Evolutionary conservation across 2,888 invertebrate species (phyloP).

Genomic region (Eulithis testata): DNA sequence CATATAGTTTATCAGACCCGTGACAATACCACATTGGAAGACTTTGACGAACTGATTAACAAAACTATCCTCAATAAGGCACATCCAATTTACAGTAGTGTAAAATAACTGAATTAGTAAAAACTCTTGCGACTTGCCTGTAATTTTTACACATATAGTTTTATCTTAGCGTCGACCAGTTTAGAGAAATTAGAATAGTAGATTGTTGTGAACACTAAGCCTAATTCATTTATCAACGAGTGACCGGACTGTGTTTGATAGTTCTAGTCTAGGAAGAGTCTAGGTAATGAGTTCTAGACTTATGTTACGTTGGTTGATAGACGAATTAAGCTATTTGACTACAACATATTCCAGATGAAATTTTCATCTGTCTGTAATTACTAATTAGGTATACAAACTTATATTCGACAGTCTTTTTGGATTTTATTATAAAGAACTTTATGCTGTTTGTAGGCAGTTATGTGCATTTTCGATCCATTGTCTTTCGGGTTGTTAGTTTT

Average conservation of each 20-base stretch:
- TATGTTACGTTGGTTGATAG: not conserved
- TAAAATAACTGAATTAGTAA: slow-evolving; percentile 41
- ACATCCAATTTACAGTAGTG: slow-evolving; percentile 66
- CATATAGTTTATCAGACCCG: slow-evolving; percentile 45
- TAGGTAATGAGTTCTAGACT: no score
- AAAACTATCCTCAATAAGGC: slow-evolving; percentile 49
- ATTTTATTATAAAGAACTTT: slow-evolving; percentile 38
- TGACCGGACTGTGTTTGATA: no score
- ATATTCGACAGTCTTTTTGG: slow-evolving; percentile 46
- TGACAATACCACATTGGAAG: slow-evolving; percentile 64
- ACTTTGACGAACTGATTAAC: slow-evolving; percentile 61
- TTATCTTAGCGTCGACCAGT: slow-evolving; percentile 51
- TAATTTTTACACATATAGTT: slow-evolving; percentile 39
- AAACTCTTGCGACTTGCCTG: slow-evolving; percentile 6
- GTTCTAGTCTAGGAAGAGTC: no score
- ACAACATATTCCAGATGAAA: slow-evolving; percentile 42
- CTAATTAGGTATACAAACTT: slow-evolving; percentile 38
- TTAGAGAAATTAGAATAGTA: slow-evolving; percentile 44
- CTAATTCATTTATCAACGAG: slow-evolving; percentile 11
- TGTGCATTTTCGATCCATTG: slow-evolving; percentile 42
- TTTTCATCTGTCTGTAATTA: slow-evolving; percentile 50
- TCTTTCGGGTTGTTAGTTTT: slow-evolving; percentile 46
- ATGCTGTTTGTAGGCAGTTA: slow-evolving; percentile 42
- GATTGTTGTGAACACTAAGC: slow-evolving; percentile 23
- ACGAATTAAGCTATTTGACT: slow-evolving; percentile 8